These are phyloP conservation scores for Heliconius congener DNA, from an alignment of 1,140 invertebrate species.

Conservation along the genomic window DNA sequence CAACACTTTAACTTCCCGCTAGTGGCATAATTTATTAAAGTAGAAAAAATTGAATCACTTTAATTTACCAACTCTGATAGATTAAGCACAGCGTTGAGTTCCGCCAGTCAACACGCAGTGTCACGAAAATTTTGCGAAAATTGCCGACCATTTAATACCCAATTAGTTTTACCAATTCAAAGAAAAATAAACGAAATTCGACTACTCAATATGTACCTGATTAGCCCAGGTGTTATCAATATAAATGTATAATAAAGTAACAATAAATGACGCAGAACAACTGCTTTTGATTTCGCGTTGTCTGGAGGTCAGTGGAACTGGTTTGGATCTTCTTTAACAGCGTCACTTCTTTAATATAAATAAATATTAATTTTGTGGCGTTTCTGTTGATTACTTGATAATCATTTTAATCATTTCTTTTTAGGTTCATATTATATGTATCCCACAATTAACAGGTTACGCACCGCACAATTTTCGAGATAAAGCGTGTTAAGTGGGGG, in stretches of 20 bases:
- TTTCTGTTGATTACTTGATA: background rate
- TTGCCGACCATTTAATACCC: background rate
- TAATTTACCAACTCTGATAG: too few species aligned
- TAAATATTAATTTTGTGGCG: background rate
- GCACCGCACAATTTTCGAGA: too few species aligned
- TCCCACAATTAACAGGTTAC: too few species aligned
- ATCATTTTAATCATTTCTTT: too few species aligned
- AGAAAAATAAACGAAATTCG: background rate
- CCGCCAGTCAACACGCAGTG: too few species aligned
- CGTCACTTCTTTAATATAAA: background rate
- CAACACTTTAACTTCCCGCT: too few species aligned
- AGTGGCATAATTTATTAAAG: too few species aligned
- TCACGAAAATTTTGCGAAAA: too few species aligned
- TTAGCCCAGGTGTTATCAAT: conserved; percentile 3
- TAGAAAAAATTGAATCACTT: too few species aligned
- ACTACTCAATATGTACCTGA: background rate
- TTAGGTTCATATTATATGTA: too few species aligned
- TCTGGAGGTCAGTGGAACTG: conserved; percentile 19
- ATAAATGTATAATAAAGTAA: background rate
- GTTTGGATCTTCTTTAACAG: background rate
- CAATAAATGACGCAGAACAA: conserved; percentile 7
- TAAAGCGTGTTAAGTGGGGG: too few species aligned
- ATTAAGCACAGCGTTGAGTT: too few species aligned
- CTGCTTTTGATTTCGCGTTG: background rate
- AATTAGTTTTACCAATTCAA: background rate